These are phyloP conservation scores for Drosophila leontia DNA, from an alignment of 1,140 invertebrate genomes.

Conservation along the genomic window DNA sequence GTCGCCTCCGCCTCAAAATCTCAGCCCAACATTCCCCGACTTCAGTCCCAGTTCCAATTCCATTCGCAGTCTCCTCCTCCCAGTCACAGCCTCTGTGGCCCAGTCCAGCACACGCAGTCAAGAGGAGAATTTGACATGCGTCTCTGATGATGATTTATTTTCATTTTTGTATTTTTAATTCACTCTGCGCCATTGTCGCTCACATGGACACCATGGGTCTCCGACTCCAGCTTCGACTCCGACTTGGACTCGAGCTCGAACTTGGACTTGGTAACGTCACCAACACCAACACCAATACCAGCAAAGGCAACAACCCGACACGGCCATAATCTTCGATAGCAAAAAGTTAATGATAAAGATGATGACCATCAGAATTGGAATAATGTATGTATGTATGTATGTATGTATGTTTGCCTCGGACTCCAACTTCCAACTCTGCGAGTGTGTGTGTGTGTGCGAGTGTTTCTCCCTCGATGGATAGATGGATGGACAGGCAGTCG, in stretches of 20 bases:
- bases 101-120: slow-evolving; percentile 49
- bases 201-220: slow-evolving; percentile 42
- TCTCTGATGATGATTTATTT: slow-evolving; percentile 78
- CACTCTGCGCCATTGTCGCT: slow-evolving; percentile 76
- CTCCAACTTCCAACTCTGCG: not conserved
- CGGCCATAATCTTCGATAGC: slow-evolving; percentile 67
- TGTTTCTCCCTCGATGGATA: slow-evolving; percentile 51
- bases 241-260: not conserved
- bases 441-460: not conserved
- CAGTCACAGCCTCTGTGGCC: not conserved
- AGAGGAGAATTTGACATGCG: slow-evolving; percentile 75
- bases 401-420: slow-evolving; percentile 4
- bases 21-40: not conserved
- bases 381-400: slow-evolving; percentile 57
- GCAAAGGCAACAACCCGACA: not conserved
- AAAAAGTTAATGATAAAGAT: slow-evolving; percentile 77
- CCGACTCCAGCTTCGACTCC: not conserved
- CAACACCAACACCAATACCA: not conserved
- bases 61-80: not conserved
- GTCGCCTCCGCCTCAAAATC: slow-evolving; percentile 21
- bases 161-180: slow-evolving; percentile 77
- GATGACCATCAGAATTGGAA: slow-evolving; percentile 78
- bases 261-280: slow-evolving; percentile 13
- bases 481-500: slow-evolving; percentile 53
- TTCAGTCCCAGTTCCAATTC: not conserved